Evolutionary conservation across 2,888 invertebrate genomes (phyloP).

Genomic region (Entomobrya multifasciata): DNA sequence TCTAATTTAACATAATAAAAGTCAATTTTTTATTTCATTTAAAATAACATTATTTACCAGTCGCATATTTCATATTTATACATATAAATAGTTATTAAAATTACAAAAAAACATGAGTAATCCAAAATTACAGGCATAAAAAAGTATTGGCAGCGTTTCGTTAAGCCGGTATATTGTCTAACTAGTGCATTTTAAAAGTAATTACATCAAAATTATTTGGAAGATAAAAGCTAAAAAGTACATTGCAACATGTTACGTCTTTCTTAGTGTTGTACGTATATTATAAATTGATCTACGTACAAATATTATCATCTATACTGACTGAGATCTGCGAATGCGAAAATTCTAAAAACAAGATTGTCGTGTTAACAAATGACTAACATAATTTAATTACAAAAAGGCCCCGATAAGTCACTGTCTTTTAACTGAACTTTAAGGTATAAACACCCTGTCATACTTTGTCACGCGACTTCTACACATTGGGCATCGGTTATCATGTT

Average conservation of each 20-base stretch:
- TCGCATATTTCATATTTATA: too few relatives aligned
- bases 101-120: not conserved
- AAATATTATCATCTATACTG: too few relatives aligned
- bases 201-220: too few relatives aligned
- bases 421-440: slow-evolving; percentile 65
- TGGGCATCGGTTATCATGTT: slow-evolving; percentile 77
- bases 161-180: slow-evolving; percentile 10
- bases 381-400: too few relatives aligned
- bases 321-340: too few relatives aligned
- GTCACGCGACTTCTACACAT: slow-evolving; percentile 75
- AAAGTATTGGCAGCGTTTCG: slow-evolving; percentile 2
- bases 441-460: slow-evolving; percentile 77
- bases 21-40: not conserved
- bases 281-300: too few relatives aligned
- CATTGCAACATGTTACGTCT: too few relatives aligned
- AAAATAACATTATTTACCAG: not conserved
- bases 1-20: not conserved
- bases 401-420: too few relatives aligned
- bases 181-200: not conserved
- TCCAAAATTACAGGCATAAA: not conserved
- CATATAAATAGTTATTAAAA: not conserved
- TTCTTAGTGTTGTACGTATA: too few relatives aligned
- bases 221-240: too few relatives aligned
- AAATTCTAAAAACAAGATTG: too few relatives aligned
- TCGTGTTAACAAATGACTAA: too few relatives aligned